phyloP scores from a whole-genome alignment of 2,113 vertebrate species.

The Datnioides undecimradiatus region DNA sequence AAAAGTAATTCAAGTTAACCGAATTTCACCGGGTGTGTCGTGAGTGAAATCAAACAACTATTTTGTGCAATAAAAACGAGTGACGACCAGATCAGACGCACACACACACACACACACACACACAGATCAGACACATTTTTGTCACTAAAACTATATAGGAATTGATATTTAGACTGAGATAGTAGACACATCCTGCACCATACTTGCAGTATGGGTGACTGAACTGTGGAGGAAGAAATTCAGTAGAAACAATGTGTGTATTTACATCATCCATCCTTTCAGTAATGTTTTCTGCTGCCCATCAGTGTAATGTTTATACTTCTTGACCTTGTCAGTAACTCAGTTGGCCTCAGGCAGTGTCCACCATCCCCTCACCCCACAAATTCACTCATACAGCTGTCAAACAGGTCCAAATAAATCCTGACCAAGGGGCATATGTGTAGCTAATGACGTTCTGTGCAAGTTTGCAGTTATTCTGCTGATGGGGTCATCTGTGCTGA shows the following conservation, averaged over 20 bases:
- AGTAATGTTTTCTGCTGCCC: neutral
- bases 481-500: neutral
- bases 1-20: conserved; percentile 24
- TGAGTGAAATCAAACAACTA: neutral
- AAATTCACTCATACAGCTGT: neutral
- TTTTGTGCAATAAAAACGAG: neutral
- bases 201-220: neutral
- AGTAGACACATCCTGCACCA: no score
- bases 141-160: no score
- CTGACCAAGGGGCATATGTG: neutral
- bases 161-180: no score
- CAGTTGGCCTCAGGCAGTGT: neutral
- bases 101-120: no score
- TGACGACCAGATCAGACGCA: neutral
- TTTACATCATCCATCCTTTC: conserved; percentile 17
- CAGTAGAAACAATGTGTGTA: neutral
- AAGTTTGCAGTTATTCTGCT: neutral
- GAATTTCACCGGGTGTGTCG: neutral
- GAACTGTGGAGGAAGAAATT: neutral
- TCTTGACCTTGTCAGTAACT: conserved; percentile 3
- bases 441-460: neutral
- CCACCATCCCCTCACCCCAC: neutral
- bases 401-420: neutral
- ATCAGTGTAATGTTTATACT: neutral
- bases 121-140: no score